Conservation (phyloP, 2,888 invertebrate genomes). For the Cheilosia variabilis region DNA sequence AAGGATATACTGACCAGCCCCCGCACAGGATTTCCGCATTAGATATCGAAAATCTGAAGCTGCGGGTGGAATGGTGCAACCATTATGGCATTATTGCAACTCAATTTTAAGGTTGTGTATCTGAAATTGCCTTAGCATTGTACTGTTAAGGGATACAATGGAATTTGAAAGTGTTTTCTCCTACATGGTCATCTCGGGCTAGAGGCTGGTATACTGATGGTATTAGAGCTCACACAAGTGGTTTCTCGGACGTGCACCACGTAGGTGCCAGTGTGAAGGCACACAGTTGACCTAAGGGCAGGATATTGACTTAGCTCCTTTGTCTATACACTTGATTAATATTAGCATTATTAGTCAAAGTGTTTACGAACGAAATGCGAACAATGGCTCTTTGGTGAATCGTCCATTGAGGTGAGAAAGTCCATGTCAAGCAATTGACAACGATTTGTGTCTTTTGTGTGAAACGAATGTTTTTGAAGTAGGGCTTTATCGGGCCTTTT, state of each 20-base stretch:
- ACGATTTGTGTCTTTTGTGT: neutral
- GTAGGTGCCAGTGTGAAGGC: slow-evolving; percentile 11
- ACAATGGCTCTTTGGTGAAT: slow-evolving; percentile 37
- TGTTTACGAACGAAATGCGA: slow-evolving; percentile 41
- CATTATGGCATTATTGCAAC: slow-evolving; percentile 63
- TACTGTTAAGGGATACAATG: slow-evolving; percentile 33
- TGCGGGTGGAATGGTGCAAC: slow-evolving; percentile 11
- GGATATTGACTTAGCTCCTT: slow-evolving; percentile 47
- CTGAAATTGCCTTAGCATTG: slow-evolving; percentile 54
- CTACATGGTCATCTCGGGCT: slow-evolving; percentile 43
- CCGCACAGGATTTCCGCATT: slow-evolving; percentile 13
- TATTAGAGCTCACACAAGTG: slow-evolving; percentile 65
- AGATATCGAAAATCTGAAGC: neutral
- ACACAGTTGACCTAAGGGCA: slow-evolving; percentile 38
- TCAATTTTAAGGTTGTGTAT: slow-evolving; percentile 64
- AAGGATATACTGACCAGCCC: slow-evolving; percentile 25
- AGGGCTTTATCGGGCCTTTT: neutral
- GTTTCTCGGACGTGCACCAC: slow-evolving; percentile 10
- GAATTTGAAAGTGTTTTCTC: slow-evolving; percentile 56
- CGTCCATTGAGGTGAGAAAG: slow-evolving; percentile 33
- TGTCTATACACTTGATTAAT: slow-evolving; percentile 60
- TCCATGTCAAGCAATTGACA: slow-evolving; percentile 14
- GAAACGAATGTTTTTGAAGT: neutral
- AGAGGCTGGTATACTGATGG: slow-evolving; percentile 48
- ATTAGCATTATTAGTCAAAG: slow-evolving; percentile 62